Percentiles rank a stretch among this genome's conserved stretches.
Evolutionary conservation across 2,113 vertebrate genomes (phyloP).

Genomic region (Urocolius indicus): DNA sequence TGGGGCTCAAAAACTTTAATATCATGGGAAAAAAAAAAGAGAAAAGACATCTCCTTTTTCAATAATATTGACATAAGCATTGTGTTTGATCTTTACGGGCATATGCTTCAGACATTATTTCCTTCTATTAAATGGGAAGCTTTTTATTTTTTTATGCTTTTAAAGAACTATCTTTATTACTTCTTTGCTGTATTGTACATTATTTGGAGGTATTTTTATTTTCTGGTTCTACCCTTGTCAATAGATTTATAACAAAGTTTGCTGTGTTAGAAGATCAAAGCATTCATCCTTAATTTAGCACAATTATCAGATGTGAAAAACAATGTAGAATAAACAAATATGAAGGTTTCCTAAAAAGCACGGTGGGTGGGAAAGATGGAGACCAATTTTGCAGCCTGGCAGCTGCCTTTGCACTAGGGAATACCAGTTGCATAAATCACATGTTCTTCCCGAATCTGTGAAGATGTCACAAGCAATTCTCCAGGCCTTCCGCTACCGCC

Average conservation of each 20-base stretch:
- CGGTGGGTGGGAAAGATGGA: background rate
- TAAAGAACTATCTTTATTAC: background rate
- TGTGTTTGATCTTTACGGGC: slow-evolving; percentile 50
- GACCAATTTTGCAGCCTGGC: background rate
- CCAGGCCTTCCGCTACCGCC: fast-evolving
- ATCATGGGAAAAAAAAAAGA: background rate
- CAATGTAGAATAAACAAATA: background rate
- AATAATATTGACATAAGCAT: slow-evolving; percentile 39
- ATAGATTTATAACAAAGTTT: background rate
- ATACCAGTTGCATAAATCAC: background rate
- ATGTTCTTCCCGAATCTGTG: background rate
- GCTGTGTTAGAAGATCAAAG: slow-evolving; percentile 33
- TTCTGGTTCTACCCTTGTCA: slow-evolving; percentile 12
- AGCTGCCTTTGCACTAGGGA: background rate
- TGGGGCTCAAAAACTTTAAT: slow-evolving; percentile 6
- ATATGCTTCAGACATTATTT: slow-evolving; percentile 18
- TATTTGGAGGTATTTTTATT: background rate
- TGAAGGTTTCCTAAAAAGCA: slow-evolving; percentile 3
- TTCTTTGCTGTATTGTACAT: background rate
- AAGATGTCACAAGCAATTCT: background rate
- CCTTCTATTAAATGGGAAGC: slow-evolving; percentile 6
- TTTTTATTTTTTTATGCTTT: background rate
- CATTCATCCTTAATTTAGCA: background rate
- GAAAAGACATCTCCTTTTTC: background rate
- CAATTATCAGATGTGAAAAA: slow-evolving; percentile 3